Base-by-base conservation (phyloP, 2,113 vertebrate genomes). In the Mungos mungo region DNA sequence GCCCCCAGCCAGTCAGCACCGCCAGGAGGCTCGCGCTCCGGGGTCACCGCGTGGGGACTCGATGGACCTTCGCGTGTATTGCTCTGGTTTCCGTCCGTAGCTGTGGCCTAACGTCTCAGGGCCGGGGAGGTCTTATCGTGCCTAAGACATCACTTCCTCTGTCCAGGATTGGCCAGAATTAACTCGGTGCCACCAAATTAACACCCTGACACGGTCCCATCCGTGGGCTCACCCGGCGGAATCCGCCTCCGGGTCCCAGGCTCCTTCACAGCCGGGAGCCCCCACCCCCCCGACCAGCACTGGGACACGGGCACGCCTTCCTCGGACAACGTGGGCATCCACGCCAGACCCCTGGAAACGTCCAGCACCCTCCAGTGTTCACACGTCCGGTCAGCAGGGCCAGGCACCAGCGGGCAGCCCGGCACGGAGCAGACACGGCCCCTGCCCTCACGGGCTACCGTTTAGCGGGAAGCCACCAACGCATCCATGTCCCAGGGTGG, bases 211-310 rank as follows among this genome's bases (percentile, higher is more conserved):
- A 1, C 6, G 13, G 19, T 13, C 8, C 0, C 6, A 5, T 16
- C 4, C 1, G 3, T 11, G 19, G 45, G 25, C 12, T 4, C 6
- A 29, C 31, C 41, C 31, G 2, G 1, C 10, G 7, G 31, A 13
- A 15, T 5, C 1, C 1, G 12, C 41, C 50, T 2, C 74, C 18
- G 13, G 14, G 4, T 16, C 45, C 92, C 54, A 1, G 41, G 66
- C 3, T 2, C 68, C 23, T 19, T 25, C 2, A 0, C 0, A 3
- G 13, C n/a, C 31, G 4, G n/a, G 15, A 6, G 31, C 3, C 1
- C 38, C 38, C 38, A 1, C 7, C 3, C 3, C 1, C 1, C 7
- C 3, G 8, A 38, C 0, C 1, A 12, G 25, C 1, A 0, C 76
- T 2, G 13, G 29, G 45, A 31, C 21, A 0, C 1, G 18, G 47